Percentiles rank a stretch among this genome's conserved stretches.
Conservation (phyloP, 2,888 invertebrate genomes). For the Epinotia ramella region DNA sequence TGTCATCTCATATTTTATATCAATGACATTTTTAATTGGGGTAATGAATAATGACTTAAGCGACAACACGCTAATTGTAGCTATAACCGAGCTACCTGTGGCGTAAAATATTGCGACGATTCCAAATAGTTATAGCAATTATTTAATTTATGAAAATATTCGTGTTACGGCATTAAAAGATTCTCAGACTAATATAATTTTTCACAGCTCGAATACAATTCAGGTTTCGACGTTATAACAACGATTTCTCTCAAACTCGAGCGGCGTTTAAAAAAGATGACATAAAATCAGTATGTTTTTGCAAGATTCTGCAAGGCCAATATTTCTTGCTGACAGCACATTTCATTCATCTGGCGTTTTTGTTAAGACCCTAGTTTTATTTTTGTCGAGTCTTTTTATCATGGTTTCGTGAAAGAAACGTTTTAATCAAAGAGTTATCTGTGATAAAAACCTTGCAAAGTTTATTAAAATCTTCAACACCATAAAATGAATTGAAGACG, state of each 20-base stretch:
- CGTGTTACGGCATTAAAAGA: neutral
- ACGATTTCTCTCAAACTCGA: slow-evolving; percentile 41
- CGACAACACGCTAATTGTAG: neutral
- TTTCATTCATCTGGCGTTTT: slow-evolving; percentile 22
- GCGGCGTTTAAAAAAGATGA: slow-evolving; percentile 26
- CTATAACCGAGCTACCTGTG: neutral
- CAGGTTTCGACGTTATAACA: slow-evolving; percentile 18
- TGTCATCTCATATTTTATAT: slow-evolving; percentile 35
- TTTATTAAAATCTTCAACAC: slow-evolving; percentile 11
- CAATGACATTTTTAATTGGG: slow-evolving; percentile 7
- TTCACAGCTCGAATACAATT: slow-evolving; percentile 19
- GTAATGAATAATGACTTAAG: neutral
- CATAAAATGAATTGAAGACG: neutral
- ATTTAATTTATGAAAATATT: neutral
- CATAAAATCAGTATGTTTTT: slow-evolving; percentile 17
- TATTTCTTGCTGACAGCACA: slow-evolving; percentile 33
- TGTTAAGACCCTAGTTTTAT: slow-evolving; percentile 12
- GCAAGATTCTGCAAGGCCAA: slow-evolving; percentile 12
- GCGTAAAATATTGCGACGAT: neutral
- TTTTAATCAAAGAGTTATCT: slow-evolving; percentile 11
- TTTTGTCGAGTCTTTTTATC: slow-evolving; percentile 20
- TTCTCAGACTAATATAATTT: neutral
- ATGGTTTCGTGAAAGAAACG: slow-evolving; percentile 17
- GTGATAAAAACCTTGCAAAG: slow-evolving; percentile 11
- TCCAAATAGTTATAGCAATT: neutral